Evolutionary conservation across 1,140 invertebrate species (phyloP).

Genomic region (Drosophila pseudoananassae): DNA sequence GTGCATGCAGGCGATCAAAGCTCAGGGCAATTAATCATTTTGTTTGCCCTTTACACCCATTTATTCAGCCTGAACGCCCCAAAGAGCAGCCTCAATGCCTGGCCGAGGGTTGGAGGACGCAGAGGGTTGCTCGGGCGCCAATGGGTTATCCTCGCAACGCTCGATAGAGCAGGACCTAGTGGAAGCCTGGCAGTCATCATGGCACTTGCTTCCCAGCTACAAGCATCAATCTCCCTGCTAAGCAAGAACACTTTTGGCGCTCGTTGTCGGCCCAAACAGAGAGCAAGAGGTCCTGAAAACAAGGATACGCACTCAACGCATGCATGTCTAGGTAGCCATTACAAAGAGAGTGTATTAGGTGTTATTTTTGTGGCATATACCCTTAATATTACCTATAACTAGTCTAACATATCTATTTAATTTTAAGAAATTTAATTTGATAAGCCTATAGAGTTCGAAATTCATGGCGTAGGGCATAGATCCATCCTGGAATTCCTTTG

Average conservation of each 20-base stretch:
- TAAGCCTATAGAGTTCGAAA: too few species aligned
- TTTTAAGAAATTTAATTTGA: too few species aligned
- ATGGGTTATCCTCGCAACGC: conserved; percentile 50
- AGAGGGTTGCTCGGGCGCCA: conserved; percentile 4
- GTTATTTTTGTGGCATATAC: too few species aligned
- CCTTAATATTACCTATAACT: too few species aligned
- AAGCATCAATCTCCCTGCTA: conserved; percentile 66
- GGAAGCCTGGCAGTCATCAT: conserved; percentile 47
- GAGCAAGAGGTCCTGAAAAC: conserved; percentile 17
- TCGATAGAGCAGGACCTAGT: conserved; percentile 34
- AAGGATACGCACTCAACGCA: conserved; percentile 12
- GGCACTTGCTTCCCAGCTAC: conserved; percentile 42
- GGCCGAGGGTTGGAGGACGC: background rate
- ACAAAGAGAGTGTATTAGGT: background rate
- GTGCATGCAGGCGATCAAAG: conserved; percentile 82
- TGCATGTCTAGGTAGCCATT: conserved; percentile 1
- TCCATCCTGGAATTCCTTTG: background rate
- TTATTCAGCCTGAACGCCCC: conserved; percentile 82
- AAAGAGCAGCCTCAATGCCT: conserved; percentile 57
- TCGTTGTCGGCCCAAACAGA: conserved; percentile 64
- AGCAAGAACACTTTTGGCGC: conserved; percentile 66
- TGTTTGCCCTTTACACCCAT: conserved; percentile 83
- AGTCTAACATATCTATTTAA: too few species aligned
- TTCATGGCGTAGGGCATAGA: background rate
- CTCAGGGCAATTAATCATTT: conserved; percentile 84